Percentiles rank a stretch among this genome's conserved stretches.
These are phyloP conservation scores for Sturmia bella DNA, from an alignment of 2,888 invertebrate species.

Conservation along the genomic window DNA sequence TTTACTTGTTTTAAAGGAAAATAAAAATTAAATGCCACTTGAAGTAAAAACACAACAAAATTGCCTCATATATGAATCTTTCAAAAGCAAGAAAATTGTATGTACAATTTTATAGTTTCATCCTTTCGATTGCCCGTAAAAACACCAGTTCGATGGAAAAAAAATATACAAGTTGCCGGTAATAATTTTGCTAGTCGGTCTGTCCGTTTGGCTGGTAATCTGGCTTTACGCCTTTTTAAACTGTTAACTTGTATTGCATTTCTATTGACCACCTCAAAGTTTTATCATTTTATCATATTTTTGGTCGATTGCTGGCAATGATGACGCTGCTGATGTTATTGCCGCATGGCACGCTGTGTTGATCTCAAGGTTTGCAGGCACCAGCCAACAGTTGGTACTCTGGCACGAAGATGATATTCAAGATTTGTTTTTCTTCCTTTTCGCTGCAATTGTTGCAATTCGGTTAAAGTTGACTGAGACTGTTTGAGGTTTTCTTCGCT, in stretches of 20 bases:
- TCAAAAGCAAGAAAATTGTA: slow-evolving; percentile 19
- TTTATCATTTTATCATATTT: slow-evolving; percentile 68
- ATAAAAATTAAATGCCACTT: background rate
- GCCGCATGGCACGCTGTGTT: background rate
- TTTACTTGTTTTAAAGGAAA: no score
- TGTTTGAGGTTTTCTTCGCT: slow-evolving; percentile 46
- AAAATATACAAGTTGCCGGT: slow-evolving; percentile 57
- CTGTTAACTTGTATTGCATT: slow-evolving; percentile 33
- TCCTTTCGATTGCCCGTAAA: slow-evolving; percentile 52
- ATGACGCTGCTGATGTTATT: background rate
- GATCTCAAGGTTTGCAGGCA: background rate
- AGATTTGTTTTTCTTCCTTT: slow-evolving; percentile 57
- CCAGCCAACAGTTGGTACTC: slow-evolving; percentile 32
- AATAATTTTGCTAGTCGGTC: slow-evolving; percentile 2
- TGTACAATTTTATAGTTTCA: slow-evolving; percentile 53
- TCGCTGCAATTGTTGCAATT: slow-evolving; percentile 63
- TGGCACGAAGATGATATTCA: slow-evolving; percentile 53
- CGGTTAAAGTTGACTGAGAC: slow-evolving; percentile 40
- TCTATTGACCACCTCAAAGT: slow-evolving; percentile 65
- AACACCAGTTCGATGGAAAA: slow-evolving; percentile 48
- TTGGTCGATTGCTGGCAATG: slow-evolving; percentile 32
- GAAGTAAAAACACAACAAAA: background rate
- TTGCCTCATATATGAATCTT: slow-evolving; percentile 46
- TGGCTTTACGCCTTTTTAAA: no score
- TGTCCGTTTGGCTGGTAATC: background rate